Evolutionary conservation across 2,888 invertebrate genomes (phyloP).

Genomic region (Rotaria macrura): DNA sequence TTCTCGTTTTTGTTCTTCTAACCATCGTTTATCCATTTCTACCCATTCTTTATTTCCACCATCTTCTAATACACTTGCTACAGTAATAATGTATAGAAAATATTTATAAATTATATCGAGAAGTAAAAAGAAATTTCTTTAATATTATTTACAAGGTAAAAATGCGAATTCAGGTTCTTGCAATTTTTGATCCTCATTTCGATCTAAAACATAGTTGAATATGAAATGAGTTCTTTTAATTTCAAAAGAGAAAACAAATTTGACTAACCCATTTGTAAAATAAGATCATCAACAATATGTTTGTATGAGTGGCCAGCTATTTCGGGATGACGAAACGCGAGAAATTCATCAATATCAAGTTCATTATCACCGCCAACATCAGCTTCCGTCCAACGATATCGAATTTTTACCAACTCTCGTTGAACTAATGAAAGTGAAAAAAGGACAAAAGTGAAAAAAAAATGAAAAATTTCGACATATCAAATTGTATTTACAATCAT

Average conservation of each 20-base stretch:
- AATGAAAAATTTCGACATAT: too few relatives aligned
- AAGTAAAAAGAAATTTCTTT: not conserved
- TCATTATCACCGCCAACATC: slow-evolving; percentile 2
- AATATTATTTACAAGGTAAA: not conserved
- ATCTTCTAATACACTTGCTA: not conserved
- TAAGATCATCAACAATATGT: not conserved
- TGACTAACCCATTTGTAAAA: not conserved
- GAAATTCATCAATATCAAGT: slow-evolving; percentile 4
- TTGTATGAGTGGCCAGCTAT: not conserved
- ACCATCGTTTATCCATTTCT: slow-evolving; percentile 3
- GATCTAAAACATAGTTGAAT: not conserved
- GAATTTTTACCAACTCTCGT: not conserved
- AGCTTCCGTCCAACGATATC: slow-evolving; percentile 17
- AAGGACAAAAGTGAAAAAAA: not conserved
- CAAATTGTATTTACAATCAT: not conserved
- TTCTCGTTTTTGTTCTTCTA: slow-evolving; percentile 12
- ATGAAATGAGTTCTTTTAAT: not conserved
- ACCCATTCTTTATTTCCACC: slow-evolving; percentile 1
- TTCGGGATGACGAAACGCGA: slow-evolving; percentile 8
- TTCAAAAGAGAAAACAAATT: not conserved
- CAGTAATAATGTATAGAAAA: too few relatives aligned
- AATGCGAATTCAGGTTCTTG: slow-evolving; percentile 2
- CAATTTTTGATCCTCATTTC: not conserved
- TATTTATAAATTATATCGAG: not conserved
- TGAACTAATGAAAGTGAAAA: not conserved